Conservation (phyloP, 1,140 invertebrate genomes). For the Drosophila pectinifera region DNA sequence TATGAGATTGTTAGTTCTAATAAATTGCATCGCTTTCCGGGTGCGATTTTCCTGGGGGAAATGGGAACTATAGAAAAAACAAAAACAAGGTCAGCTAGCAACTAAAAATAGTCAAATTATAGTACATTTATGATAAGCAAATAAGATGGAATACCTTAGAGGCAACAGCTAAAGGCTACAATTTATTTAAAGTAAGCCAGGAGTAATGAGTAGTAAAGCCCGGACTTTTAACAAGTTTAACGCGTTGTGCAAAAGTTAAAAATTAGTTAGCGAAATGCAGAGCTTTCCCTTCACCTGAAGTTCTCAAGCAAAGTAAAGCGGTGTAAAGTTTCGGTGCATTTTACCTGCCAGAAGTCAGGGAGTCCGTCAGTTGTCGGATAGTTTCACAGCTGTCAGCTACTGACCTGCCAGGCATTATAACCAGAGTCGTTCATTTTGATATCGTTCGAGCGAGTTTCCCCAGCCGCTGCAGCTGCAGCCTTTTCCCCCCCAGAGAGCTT, state of each 20-base stretch:
- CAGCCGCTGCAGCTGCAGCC: background rate
- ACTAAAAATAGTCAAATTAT: background rate
- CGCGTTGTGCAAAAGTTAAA: constrained; percentile 20
- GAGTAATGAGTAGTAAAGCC: constrained; percentile 8
- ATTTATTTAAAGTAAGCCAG: background rate
- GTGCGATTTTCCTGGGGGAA: background rate
- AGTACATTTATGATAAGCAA: too few species aligned
- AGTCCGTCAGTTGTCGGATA: constrained; percentile 20
- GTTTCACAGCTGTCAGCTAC: constrained; percentile 37
- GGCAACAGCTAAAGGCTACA: background rate
- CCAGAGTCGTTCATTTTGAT: constrained; percentile 22
- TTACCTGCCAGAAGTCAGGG: constrained; percentile 16
- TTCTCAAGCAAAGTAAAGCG: constrained; percentile 38
- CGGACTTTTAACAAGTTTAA: constrained; percentile 4
- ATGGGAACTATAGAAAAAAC: background rate
- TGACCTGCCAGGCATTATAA: constrained; percentile 33
- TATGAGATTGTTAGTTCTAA: constrained; percentile 19
- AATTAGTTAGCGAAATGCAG: constrained; percentile 32
- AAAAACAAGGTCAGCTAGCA: background rate
- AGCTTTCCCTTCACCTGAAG: constrained; percentile 11
- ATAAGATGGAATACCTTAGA: too few species aligned
- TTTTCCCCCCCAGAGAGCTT: background rate
- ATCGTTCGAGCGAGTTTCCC: constrained; percentile 5
- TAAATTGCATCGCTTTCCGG: constrained; percentile 18
- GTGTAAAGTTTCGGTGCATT: constrained; percentile 19